Evolutionary conservation across 2,113 vertebrate genomes (phyloP), one percentile per base, ranked within the genome.

Genomic region (Alectura lathami): DNA sequence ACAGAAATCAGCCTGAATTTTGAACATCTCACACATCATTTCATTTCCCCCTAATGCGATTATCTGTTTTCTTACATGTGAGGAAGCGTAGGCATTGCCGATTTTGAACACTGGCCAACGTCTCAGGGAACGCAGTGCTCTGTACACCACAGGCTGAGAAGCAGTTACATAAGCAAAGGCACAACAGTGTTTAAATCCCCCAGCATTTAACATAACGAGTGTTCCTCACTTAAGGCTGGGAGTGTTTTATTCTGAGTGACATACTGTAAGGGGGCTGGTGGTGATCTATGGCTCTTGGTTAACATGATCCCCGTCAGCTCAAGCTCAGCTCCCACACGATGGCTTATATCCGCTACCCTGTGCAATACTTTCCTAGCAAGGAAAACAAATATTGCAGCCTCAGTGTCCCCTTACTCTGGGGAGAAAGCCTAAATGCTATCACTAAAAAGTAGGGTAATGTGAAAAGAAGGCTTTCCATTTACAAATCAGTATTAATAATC

Each of bases 31-130:
- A n/a, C 40, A 48, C 20, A 30, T 57, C 78, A 20, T 60, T 45
- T 83, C 63, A 38, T 40, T 86, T 74, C 76, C 42, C 70, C 63
- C 66, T 42, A 77, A 47, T 63, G 72, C 54, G 51, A 47, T 88
- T 90, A 85, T 74, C 72, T 93, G 29, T 48, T 88, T 77, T 66
- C 59, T 73, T 74, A 62, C 21, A 34, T 47, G 22, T 24, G 36
- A 89, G 42, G 87, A 72, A 89, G 93, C n/a, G 85, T 89, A 85
- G 88, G 88, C 86, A 94, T 2, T 54, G 76, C 69, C 59, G 66
- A 40, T 86, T 90, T 38, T 96, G 79, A 86, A 80, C 18, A 54
- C 29, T 63, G 75, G 85, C 83, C 77, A 76, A 9, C 12, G 20
- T 81, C 63, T 89, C 38, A 30, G 50, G 22, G 51, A 87, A 83